Conservation (phyloP, 2,888 invertebrate species). For the Melipona bicolor region DNA sequence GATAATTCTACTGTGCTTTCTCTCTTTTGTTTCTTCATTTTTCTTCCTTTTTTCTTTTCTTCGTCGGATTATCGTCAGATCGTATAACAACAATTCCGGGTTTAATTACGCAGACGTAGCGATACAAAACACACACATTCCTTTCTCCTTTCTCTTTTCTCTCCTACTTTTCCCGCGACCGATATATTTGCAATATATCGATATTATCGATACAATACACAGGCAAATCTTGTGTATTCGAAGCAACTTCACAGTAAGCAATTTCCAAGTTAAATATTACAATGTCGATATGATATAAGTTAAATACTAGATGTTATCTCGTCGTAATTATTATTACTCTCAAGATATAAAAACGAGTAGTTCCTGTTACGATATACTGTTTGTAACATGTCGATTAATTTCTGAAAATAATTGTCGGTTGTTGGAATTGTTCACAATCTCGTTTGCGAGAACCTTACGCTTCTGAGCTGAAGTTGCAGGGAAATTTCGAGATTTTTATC, state of each 20-base stretch:
- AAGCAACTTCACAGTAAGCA: not conserved
- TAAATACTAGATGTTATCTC: no score
- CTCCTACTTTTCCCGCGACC: not conserved
- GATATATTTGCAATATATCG: not conserved
- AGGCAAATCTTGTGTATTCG: not conserved
- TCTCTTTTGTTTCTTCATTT: not conserved
- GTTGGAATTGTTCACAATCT: not conserved
- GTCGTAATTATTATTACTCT: no score
- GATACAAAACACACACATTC: conserved; percentile 5
- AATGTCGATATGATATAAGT: no score
- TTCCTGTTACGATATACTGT: no score
- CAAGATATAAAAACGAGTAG: no score
- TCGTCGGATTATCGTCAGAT: not conserved
- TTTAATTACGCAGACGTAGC: not conserved
- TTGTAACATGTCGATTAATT: not conserved
- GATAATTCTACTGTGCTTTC: no score
- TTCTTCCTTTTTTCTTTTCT: no score
- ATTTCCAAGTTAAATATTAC: not conserved
- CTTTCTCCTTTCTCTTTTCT: conserved; percentile 32
- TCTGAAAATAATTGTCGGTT: not conserved
- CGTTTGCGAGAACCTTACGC: not conserved
- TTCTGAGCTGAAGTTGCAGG: not conserved
- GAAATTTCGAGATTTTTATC: conserved; percentile 7
- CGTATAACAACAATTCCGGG: not conserved
- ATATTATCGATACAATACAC: no score